Base-by-base conservation (phyloP, 2,888 invertebrate genomes). In the Onthophagus sagittarius region DNA sequence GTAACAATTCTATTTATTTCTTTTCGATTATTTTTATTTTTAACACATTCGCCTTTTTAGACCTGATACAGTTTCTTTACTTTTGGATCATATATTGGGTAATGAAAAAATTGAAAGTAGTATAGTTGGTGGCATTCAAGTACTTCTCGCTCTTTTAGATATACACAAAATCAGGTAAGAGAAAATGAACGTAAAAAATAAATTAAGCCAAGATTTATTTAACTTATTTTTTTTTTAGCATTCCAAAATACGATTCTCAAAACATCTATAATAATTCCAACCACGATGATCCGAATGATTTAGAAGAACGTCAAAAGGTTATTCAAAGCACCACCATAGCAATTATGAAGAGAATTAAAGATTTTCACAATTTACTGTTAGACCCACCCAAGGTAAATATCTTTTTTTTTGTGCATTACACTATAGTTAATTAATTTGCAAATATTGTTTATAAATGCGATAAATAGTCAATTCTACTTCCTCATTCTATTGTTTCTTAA, bases 111-210 rank as follows among this genome's bases (percentile, higher is more conserved):
- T 87, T 77, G 92, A 92, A 84, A 90, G 90, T 84, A 92, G 93
- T 81, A 90, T 95, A 80, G 90, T 93, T 77, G 92, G 92, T 85
- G 95, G 94, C 82, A 91, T 94, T 81, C 90, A 91, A 85, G 91
- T 95, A 84, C 89, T 95, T 85, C 89, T 94, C 82, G 89, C 91
- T 77, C 88, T 94, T 81, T 86, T 94, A 80, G 90, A 90, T 79
- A 85, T 86, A 78, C 85, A 86, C 79, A 85, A 84, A 82, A 83
- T 84, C 78, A 85, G 84, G 87, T 87, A 84, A 80, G 80, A 23
- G 23, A 23, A 23, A n/a, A n/a, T n/a, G n/a, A n/a, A n/a, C n/a
- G n/a, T n/a, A n/a, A n/a, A n/a, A n/a, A n/a, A n/a, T n/a, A n/a
- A n/a, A n/a, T n/a, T n/a, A n/a, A n/a, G n/a, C n/a, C n/a, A n/a